Evolutionary conservation across 1,140 invertebrate species (phyloP).

Genomic region (Anastrepha obliqua): DNA sequence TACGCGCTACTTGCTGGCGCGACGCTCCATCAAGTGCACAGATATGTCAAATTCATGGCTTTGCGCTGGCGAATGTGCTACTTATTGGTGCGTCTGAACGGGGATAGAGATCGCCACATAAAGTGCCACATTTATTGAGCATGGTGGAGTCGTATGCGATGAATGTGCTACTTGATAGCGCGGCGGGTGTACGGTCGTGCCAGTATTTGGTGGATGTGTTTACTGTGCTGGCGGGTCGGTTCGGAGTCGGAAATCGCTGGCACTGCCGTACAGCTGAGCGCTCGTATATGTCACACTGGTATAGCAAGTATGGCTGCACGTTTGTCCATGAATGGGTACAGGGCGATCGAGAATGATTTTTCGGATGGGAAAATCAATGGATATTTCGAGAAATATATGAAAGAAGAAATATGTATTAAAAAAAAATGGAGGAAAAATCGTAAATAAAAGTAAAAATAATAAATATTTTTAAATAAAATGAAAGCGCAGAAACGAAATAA

Average conservation of each 20-base stretch:
- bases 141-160: neutral
- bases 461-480: no score
- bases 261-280: slow-evolving; percentile 57
- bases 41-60: slow-evolving; percentile 71
- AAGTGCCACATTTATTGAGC: slow-evolving; percentile 53
- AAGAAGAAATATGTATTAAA: neutral
- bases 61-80: slow-evolving; percentile 58
- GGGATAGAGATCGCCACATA: slow-evolving; percentile 60
- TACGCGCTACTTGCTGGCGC: slow-evolving; percentile 66
- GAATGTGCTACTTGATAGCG: slow-evolving; percentile 70
- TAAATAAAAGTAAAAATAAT: no score
- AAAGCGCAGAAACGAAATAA: no score
- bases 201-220: slow-evolving; percentile 56
- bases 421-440: neutral
- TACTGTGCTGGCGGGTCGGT: slow-evolving; percentile 59
- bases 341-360: slow-evolving; percentile 13
- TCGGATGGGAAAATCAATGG: slow-evolving; percentile 49
- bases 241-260: slow-evolving; percentile 58
- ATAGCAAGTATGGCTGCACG: slow-evolving; percentile 56
- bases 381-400: neutral
- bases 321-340: slow-evolving; percentile 52
- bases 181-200: slow-evolving; percentile 59
- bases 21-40: slow-evolving; percentile 70
- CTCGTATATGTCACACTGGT: slow-evolving; percentile 60
- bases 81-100: slow-evolving; percentile 60